Conservation (phyloP, 2,113 vertebrate species). For the Semicossyphus pulcher region DNA sequence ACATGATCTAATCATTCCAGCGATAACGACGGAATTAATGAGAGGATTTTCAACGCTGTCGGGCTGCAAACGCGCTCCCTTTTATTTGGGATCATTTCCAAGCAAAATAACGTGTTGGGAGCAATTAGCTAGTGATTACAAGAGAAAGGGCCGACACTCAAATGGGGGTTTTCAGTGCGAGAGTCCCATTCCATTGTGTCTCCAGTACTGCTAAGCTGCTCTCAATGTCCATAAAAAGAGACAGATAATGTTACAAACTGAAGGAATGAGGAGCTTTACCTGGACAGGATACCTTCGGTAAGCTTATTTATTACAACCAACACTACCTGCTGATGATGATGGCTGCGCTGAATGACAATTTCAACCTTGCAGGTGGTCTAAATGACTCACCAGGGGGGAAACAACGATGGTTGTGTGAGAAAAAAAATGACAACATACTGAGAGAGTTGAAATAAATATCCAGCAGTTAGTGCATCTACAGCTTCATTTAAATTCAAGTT, state of each 20-base stretch:
- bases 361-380: not conserved
- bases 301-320: not conserved
- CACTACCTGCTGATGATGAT: not conserved
- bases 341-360: not conserved
- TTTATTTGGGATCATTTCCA: slow-evolving; percentile 21
- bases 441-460: not conserved
- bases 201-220: not conserved
- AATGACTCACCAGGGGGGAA: not conserved
- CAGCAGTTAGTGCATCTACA: not conserved
- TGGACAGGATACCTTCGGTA: slow-evolving; percentile 15
- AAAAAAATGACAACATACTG: not conserved
- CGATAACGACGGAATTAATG: slow-evolving; percentile 60
- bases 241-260: not conserved
- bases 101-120: slow-evolving; percentile 3
- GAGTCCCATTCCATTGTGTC: not conserved
- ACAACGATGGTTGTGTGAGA: not conserved
- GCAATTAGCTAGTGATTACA: slow-evolving; percentile 17
- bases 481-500: not conserved
- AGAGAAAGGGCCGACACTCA: not conserved
- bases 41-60: slow-evolving; percentile 18
- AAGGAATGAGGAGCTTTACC: not conserved
- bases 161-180: not conserved
- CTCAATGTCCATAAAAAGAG: not conserved
- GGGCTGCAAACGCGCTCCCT: slow-evolving; percentile 3
- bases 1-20: slow-evolving; percentile 21